Base-by-base conservation (phyloP, 2,797 vertebrate species). In the Pseudochaenichthys georgianus region DNA sequence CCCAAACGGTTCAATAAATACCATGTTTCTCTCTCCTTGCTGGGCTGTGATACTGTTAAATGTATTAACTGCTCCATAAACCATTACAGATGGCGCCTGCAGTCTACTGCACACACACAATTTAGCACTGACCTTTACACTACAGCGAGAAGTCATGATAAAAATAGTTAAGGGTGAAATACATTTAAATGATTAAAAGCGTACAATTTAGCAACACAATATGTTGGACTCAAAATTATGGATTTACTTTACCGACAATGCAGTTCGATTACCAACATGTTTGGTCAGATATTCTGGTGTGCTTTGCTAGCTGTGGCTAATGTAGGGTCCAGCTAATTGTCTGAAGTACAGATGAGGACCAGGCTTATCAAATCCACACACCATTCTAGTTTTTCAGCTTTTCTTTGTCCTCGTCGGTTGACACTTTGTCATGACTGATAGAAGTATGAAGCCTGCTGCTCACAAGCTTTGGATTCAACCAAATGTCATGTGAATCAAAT, bases 1-100 rank as follows among this genome's bases (percentile, higher is more conserved):
- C 66, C 41, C 45, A 77, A 84, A 77, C 9, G 12, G 73, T 69
- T 89, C 69, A 88, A 79, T 87, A 84, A 85, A 83, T 78, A 85
- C 54, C 16, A 17, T 71, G 80, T 83, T 92, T 76, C 55, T 57
- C 64, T 86, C 59, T 64, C 74, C 68, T n/a, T 21, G 52, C 60
- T 45, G 52, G 31, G 55, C 63, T 73, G 51, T 55, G 62, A 64
- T 78, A 51, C 28, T 3, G 38, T 76, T 74, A 51, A 17, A 82
- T 82, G 17, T 79, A 69, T 71, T 73, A 57, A 52, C 31, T 50
- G 34, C 63, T 21, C 55, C 34, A 47, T 52, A 63, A 47, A 64
- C 50, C 52, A 60, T 64, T 55, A 64, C 19, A 65, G 42, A 68
- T 53, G 66, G 28, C 54, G 45, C 17, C 59, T 43, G 46, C n/a